Evolutionary conservation across 2,888 invertebrate species (phyloP).

Genomic region (Epistrophella euchroma): DNA sequence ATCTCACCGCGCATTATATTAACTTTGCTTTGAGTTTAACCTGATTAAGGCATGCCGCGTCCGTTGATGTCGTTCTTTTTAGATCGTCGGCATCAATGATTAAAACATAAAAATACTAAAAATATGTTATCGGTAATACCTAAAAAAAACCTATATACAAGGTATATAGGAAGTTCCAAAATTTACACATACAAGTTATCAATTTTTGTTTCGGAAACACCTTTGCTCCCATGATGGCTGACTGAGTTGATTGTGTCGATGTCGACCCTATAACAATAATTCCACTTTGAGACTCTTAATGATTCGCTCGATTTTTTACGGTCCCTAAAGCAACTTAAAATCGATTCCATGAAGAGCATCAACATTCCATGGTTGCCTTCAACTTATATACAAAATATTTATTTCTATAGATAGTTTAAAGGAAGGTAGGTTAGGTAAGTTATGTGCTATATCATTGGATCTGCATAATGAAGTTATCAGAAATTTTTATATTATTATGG

Average conservation of each 20-base stretch:
- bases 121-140: constrained; percentile 34
- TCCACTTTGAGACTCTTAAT: constrained; percentile 64
- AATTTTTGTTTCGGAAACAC: constrained; percentile 40
- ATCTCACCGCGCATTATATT: constrained; percentile 38
- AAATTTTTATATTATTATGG: constrained; percentile 38
- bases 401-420: neutral
- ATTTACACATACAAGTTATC: constrained; percentile 55
- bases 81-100: constrained; percentile 60
- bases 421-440: neutral
- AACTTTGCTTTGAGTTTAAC: constrained; percentile 50
- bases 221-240: constrained; percentile 36
- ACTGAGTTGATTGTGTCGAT: constrained; percentile 15
- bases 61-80: constrained; percentile 4
- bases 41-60: constrained; percentile 67
- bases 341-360: constrained; percentile 59
- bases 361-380: constrained; percentile 13
- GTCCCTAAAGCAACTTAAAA: constrained; percentile 57
- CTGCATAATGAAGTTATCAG: constrained; percentile 75
- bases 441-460: neutral
- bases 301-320: constrained; percentile 73
- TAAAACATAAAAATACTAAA: constrained; percentile 65
- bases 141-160: neutral
- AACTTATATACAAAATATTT: neutral
- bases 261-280: constrained; percentile 10
- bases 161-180: constrained; percentile 33